Base-by-base conservation (phyloP, 1,140 invertebrate species). In the Drosophila melanogaster region DNA sequence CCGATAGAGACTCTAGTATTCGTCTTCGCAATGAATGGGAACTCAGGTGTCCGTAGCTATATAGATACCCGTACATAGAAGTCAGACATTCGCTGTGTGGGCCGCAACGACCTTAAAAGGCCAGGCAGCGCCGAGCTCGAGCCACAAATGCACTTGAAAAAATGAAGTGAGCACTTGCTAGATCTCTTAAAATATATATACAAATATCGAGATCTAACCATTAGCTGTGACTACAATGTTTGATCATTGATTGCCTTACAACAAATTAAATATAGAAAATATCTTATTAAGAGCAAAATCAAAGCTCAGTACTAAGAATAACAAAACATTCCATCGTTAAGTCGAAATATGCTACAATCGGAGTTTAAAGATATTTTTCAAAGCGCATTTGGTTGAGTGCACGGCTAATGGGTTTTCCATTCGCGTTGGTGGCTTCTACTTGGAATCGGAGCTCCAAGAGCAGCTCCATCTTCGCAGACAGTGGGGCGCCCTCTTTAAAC, bases 21-120 rank as follows among this genome's bases (percentile, higher is more conserved):
- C 54, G 35, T 43, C 49, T 46, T 70, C 41, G 46, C 51, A 53
- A 26, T 64, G n/a, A 43, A 30, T 70, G 37, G 37, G 14, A 38
- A 57, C 76, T 71, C 67, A 72, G 60, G 35, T 54, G 14, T 19
- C 61, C 40, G 26, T 46, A 49, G 15, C 43, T 30, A 30, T 1
- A 8, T 30, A 73, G 60, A 40, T 54, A 10, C n/a, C 61, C 38
- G 19, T 46, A 49, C 12, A 54, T 56, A 56, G 54, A 56, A 56
- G 54, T 43, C 59, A 44, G 1, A 2, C 40, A 22, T 12, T 43
- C 7, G n/a, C 38, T 64, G 50, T 74, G 71, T 75, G 69, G 69
- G 66, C 69, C 43, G 17, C 37, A 38, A 24, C 38, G 53, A 35
- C 72, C 70, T 75, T 74, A 65, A 65, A 75, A 74, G 72, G 72